Conservation (phyloP, 1,140 invertebrate species). For the Chionoecetes opilio region DNA sequence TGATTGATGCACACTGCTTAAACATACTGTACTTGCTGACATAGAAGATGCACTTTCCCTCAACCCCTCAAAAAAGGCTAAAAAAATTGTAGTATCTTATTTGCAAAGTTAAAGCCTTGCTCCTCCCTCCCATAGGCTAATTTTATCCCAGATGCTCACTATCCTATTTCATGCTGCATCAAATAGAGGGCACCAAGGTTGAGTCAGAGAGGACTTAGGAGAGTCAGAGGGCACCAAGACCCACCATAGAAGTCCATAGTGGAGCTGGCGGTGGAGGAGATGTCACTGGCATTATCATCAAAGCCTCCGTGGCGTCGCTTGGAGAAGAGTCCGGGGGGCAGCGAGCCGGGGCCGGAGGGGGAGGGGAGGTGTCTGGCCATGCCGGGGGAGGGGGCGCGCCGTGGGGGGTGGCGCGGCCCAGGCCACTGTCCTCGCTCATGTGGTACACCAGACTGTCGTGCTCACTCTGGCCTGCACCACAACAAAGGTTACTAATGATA, state of each 20-base stretch:
- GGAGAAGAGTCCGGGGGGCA: constrained; percentile 91
- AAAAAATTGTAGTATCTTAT: too few species aligned
- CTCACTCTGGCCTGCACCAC: constrained; percentile 77
- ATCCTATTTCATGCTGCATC: too few species aligned
- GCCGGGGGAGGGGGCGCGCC: constrained; percentile 81
- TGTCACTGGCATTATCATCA: constrained; percentile 94
- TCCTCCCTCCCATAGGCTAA: too few species aligned
- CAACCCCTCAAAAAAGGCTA: too few species aligned
- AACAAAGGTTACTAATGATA: neutral
- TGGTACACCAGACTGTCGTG: constrained; percentile 80
- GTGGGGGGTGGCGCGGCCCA: constrained; percentile 82
- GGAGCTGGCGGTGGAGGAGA: constrained; percentile 89
- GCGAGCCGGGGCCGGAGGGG: constrained; percentile 88
- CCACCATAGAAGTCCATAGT: constrained; percentile 90
- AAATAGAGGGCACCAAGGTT: too few species aligned
- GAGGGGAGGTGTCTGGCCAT: constrained; percentile 80
- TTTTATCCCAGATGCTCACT: too few species aligned
- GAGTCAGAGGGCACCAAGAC: neutral
- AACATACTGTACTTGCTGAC: too few species aligned
- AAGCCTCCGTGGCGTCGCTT: constrained; percentile 91
- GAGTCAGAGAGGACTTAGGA: constrained; percentile 83
- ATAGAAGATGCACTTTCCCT: too few species aligned
- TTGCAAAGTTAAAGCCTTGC: too few species aligned
- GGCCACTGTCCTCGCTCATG: constrained; percentile 82
- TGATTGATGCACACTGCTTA: too few species aligned